These are phyloP conservation scores for Cebus imitator DNA, from an alignment of 2,113 vertebrate species.

Conservation along the genomic window DNA sequence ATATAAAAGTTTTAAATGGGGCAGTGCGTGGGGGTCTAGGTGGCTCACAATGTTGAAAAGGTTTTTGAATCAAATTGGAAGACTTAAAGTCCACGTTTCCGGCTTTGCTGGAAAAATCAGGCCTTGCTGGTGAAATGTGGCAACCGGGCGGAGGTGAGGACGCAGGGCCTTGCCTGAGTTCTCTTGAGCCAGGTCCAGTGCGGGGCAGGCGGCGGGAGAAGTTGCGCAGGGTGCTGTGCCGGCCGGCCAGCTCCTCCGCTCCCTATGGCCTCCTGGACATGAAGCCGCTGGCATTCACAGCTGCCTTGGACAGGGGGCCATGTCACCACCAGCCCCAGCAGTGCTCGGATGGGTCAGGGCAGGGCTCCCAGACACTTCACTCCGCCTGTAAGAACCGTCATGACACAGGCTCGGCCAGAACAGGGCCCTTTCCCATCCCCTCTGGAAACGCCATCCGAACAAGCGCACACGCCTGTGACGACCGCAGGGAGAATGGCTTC, in stretches of 20 bases:
- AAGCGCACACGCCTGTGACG: background rate
- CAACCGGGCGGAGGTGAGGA: accelerated
- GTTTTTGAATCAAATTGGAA: background rate
- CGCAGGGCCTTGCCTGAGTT: too few species aligned
- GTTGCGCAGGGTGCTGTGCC: too few species aligned
- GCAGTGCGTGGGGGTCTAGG: accelerated
- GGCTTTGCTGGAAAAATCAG: background rate
- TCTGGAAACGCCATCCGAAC: background rate
- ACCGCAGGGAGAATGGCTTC: accelerated
- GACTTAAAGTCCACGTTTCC: background rate
- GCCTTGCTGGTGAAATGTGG: background rate
- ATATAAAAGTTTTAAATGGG: accelerated
- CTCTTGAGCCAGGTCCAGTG: background rate
- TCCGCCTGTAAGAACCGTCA: background rate
- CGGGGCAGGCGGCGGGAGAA: background rate
- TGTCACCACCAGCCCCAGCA: accelerated
- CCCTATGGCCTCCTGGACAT: accelerated
- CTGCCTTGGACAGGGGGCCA: background rate
- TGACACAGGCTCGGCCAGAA: background rate
- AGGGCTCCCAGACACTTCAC: accelerated
- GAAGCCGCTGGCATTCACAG: accelerated
- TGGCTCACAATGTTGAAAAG: background rate
- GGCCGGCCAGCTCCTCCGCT: accelerated
- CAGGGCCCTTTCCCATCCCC: background rate
- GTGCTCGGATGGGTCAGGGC: accelerated